phyloP scores from a whole-genome alignment of 2,888 invertebrate genomes.

The Drosophila lacicola region DNA sequence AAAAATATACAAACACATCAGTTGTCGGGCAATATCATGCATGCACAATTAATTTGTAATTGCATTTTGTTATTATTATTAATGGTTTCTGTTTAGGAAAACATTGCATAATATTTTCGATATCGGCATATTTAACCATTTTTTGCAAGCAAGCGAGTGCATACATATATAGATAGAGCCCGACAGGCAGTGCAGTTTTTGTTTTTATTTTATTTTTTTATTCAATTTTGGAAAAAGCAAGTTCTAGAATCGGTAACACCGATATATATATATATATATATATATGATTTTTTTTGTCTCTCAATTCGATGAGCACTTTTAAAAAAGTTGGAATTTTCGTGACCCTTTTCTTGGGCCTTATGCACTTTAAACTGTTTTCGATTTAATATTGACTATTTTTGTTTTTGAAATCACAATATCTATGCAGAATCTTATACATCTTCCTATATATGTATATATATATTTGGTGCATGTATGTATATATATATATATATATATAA shows the following conservation, averaged over 20 bases:
- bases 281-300: neutral
- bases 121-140: slow-evolving; percentile 16
- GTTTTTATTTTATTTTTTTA: neutral
- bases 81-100: slow-evolving; percentile 54
- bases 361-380: slow-evolving; percentile 22
- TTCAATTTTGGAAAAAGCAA: slow-evolving; percentile 19
- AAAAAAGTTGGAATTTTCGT: slow-evolving; percentile 2
- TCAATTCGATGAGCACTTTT: neutral
- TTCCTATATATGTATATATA: slow-evolving; percentile 37
- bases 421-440: slow-evolving; percentile 65
- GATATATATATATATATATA: slow-evolving; percentile 24
- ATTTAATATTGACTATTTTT: slow-evolving; percentile 47
- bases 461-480: slow-evolving; percentile 30
- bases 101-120: neutral
- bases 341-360: slow-evolving; percentile 8
- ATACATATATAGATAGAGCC: slow-evolving; percentile 24
- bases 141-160: slow-evolving; percentile 27
- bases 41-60: neutral
- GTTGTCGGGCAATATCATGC: slow-evolving; percentile 16
- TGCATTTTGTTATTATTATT: slow-evolving; percentile 13
- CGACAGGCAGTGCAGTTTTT: slow-evolving; percentile 49
- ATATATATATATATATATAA: slow-evolving; percentile 32
- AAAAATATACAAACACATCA: slow-evolving; percentile 30
- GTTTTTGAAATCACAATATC: slow-evolving; percentile 69
- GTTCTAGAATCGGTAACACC: slow-evolving; percentile 16